Conservation (phyloP, 2,113 vertebrate species). For the Dolichallabes microphthalmus region DNA sequence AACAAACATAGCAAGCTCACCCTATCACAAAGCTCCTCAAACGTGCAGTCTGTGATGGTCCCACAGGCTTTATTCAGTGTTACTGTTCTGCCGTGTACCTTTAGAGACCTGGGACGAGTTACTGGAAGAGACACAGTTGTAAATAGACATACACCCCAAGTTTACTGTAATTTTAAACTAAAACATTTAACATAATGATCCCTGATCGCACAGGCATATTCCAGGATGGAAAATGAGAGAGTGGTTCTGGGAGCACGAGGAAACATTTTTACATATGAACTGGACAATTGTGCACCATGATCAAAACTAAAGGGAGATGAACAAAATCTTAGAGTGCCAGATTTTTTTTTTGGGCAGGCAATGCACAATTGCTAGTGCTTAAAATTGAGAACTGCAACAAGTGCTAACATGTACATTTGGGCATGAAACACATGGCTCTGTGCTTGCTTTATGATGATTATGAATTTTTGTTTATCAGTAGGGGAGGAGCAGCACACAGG, state of each 20-base stretch:
- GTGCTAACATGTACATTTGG: background rate
- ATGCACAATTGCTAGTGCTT: background rate
- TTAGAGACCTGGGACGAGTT: slow-evolving; percentile 91
- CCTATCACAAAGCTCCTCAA: slow-evolving; percentile 96
- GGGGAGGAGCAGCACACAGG: background rate
- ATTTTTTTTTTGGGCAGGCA: too few species aligned
- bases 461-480: background rate
- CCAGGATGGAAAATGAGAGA: too few species aligned
- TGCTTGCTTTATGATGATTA: background rate
- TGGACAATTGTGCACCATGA: too few species aligned
- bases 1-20: slow-evolving; percentile 67
- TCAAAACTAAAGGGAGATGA: too few species aligned
- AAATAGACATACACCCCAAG: background rate
- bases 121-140: slow-evolving; percentile 76
- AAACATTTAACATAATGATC: background rate
- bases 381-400: background rate
- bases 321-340: too few species aligned
- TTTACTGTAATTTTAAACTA: background rate
- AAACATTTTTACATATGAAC: too few species aligned
- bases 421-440: background rate
- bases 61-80: slow-evolving; percentile 92
- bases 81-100: slow-evolving; percentile 90
- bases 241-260: too few species aligned
- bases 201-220: too few species aligned
- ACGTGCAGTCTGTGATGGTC: slow-evolving; percentile 91